Conservation (phyloP, 1,140 invertebrate species). For the Lethrus apterus region DNA sequence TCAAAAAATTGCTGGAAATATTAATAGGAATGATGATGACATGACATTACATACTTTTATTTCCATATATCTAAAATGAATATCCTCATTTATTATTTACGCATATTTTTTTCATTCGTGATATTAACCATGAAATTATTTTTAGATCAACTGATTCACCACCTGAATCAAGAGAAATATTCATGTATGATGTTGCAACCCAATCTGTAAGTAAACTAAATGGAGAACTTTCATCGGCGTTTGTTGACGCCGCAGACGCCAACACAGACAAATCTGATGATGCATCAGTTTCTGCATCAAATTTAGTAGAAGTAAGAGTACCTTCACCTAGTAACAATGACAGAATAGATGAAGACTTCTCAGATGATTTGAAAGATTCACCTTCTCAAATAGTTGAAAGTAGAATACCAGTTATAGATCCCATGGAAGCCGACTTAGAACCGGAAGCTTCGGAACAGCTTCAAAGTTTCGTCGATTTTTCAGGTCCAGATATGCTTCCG, state of each 20-base stretch:
- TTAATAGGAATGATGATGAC: no score
- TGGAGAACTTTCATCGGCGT: slow-evolving; percentile 71
- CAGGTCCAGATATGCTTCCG: slow-evolving; percentile 24
- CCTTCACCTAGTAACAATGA: slow-evolving; percentile 22
- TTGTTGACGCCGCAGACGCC: slow-evolving; percentile 75
- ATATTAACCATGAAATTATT: slow-evolving; percentile 24
- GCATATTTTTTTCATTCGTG: slow-evolving; percentile 11
- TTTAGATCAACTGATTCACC: slow-evolving; percentile 44
- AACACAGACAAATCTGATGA: slow-evolving; percentile 27
- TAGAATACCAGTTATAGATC: slow-evolving; percentile 30
- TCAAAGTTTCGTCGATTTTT: slow-evolving; percentile 32
- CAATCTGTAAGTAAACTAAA: slow-evolving; percentile 59
- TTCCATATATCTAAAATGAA: no score
- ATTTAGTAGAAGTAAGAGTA: slow-evolving; percentile 27
- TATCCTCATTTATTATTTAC: slow-evolving; percentile 8
- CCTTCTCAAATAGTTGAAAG: slow-evolving; percentile 27
- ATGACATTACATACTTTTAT: no score
- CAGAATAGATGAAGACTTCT: not conserved
- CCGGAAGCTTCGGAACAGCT: slow-evolving; percentile 29
- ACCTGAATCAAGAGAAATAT: slow-evolving; percentile 64
- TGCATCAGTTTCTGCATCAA: slow-evolving; percentile 11
- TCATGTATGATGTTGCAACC: slow-evolving; percentile 71
- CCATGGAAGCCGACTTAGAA: slow-evolving; percentile 20
- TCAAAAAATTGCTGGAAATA: no score
- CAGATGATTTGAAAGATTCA: slow-evolving; percentile 19